Evolutionary conservation across 2,113 vertebrate species (phyloP).

Genomic region (Gobio gobio): DNA sequence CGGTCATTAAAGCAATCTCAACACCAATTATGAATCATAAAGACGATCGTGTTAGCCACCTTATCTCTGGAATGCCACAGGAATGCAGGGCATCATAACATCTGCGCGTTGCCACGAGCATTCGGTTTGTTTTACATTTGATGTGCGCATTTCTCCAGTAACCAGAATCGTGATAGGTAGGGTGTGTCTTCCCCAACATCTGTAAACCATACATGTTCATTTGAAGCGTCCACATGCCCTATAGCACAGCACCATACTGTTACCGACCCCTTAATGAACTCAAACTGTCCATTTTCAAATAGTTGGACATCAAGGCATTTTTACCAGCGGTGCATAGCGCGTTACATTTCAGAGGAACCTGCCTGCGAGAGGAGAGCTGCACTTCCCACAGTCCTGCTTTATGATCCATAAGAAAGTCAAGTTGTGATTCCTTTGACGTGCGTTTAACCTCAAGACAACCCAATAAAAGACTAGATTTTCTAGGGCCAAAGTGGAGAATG

Average conservation of each 20-base stretch:
- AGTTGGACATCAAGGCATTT: slow-evolving; percentile 41
- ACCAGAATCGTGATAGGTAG: slow-evolving; percentile 34
- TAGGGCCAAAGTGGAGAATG: not conserved
- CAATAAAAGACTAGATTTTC: slow-evolving; percentile 36
- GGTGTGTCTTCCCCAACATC: slow-evolving; percentile 56
- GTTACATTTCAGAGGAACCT: slow-evolving; percentile 49
- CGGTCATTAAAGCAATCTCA: slow-evolving; percentile 48
- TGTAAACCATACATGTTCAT: slow-evolving; percentile 54
- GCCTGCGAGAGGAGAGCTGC: slow-evolving; percentile 33
- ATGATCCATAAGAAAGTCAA: slow-evolving; percentile 46
- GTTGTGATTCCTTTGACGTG: slow-evolving; percentile 37
- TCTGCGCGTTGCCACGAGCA: slow-evolving; percentile 1
- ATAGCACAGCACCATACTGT: slow-evolving; percentile 44
- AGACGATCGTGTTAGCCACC: slow-evolving; percentile 35
- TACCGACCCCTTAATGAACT: slow-evolving; percentile 48
- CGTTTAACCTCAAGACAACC: slow-evolving; percentile 39
- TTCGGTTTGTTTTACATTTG: too few relatives aligned
- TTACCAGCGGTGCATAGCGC: slow-evolving; percentile 23
- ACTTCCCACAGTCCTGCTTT: slow-evolving; percentile 46
- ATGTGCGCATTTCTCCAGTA: slow-evolving; percentile 7
- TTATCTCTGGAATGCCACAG: slow-evolving; percentile 47
- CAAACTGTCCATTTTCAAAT: slow-evolving; percentile 39
- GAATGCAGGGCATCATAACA: slow-evolving; percentile 30
- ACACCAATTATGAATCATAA: slow-evolving; percentile 58
- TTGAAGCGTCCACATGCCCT: slow-evolving; percentile 35